These are phyloP conservation scores for Melipona quadrifasciata DNA, from an alignment of 1,140 invertebrate species.

Conservation along the genomic window DNA sequence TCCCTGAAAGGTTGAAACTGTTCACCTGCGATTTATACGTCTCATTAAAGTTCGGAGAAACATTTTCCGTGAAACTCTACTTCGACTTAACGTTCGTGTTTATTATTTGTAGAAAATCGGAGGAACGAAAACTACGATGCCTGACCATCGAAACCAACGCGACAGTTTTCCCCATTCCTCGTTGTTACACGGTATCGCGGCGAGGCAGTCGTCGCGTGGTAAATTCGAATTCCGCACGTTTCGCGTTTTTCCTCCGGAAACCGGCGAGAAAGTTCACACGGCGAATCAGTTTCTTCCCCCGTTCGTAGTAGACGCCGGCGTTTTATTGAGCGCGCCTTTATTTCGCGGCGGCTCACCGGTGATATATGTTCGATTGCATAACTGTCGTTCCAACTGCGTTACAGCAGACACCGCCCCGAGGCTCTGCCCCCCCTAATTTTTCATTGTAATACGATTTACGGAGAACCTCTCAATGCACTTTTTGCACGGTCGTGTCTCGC, in stretches of 20 bases:
- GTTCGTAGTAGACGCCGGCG: not conserved
- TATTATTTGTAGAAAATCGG: not conserved
- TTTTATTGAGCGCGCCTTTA: constrained; percentile 57
- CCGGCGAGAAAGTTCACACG: constrained; percentile 17
- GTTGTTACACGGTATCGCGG: constrained; percentile 29
- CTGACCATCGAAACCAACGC: not conserved
- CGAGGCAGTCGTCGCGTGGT: constrained; percentile 18
- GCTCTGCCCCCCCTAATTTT: constrained; percentile 12
- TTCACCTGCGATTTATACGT: too few species aligned
- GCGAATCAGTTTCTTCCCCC: constrained; percentile 53
- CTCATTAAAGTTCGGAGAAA: too few species aligned
- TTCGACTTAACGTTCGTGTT: not conserved
- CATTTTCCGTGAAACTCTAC: too few species aligned
- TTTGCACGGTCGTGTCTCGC: not conserved
- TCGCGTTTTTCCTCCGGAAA: constrained; percentile 26
- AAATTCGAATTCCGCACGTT: constrained; percentile 51
- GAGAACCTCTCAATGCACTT: not conserved
- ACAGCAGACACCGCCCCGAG: not conserved
- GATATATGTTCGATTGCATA: constrained; percentile 52
- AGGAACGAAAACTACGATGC: not conserved
- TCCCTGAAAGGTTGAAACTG: too few species aligned
- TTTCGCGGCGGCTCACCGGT: constrained; percentile 30
- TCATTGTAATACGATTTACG: constrained; percentile 39
- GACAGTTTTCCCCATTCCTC: not conserved
- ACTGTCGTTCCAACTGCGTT: constrained; percentile 31